A percentile compares a stretch with the other conserved stretches of the same genome.
Conservation (phyloP, 2,113 vertebrate species). For the Meriones unguiculatus region DNA sequence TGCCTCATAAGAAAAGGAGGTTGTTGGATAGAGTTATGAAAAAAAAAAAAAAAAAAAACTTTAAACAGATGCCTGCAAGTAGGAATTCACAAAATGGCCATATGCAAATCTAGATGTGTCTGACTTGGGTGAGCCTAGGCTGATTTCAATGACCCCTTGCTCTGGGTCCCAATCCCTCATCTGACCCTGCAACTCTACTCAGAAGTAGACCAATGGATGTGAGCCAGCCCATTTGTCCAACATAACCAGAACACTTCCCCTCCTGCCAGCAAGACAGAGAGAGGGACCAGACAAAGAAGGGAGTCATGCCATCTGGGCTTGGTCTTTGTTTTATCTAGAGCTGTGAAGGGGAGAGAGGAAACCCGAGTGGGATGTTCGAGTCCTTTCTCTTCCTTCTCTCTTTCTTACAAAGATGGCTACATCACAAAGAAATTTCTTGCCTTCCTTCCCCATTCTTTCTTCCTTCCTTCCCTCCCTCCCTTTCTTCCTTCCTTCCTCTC, state of each 20-base stretch:
- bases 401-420: background rate
- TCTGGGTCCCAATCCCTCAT: background rate
- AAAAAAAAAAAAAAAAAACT: background rate
- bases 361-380: background rate
- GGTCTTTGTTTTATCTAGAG: slow-evolving; percentile 40
- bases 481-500: background rate
- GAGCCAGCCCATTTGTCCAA: background rate
- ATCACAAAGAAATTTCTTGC: background rate
- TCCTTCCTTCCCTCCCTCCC: rapidly evolving
- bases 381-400: background rate
- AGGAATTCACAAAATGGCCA: background rate
- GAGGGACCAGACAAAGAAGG: background rate
- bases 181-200: background rate
- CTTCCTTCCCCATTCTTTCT: background rate
- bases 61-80: background rate
- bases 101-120: background rate
- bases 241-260: background rate
- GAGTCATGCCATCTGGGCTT: background rate
- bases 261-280: background rate
- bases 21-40: background rate
- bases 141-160: background rate
- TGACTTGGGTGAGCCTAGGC: background rate
- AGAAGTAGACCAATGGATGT: background rate
- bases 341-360: background rate
- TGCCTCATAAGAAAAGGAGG: background rate